Conservation (phyloP, 2,888 invertebrate species). For the Penaeus monodon region DNA sequence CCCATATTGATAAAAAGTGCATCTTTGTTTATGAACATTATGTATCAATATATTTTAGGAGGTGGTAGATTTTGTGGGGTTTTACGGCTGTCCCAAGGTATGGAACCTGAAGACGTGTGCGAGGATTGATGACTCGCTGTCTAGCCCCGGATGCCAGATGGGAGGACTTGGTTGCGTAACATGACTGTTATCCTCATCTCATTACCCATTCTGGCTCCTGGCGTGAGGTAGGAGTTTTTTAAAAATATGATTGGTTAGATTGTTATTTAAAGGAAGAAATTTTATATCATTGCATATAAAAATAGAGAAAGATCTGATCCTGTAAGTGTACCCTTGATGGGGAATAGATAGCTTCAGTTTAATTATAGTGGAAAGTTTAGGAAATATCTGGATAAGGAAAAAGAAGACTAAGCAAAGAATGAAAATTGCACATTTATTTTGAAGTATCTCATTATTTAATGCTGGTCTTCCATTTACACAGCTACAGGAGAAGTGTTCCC, state of each 20-base stretch:
- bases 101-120: conserved; percentile 94
- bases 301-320: not conserved
- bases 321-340: too few species aligned
- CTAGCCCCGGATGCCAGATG: conserved; percentile 97
- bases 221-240: conserved; percentile 51
- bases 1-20: not conserved
- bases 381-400: too few species aligned
- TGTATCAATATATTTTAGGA: conserved; percentile 73
- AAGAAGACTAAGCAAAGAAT: too few species aligned
- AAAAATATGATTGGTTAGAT: not conserved
- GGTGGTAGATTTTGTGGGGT: conserved; percentile 90
- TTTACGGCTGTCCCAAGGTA: conserved; percentile 82
- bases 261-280: not conserved
- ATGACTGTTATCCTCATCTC: conserved; percentile 95
- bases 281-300: too few species aligned
- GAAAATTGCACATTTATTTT: too few species aligned
- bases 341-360: too few species aligned
- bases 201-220: conserved; percentile 74
- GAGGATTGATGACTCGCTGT: conserved; percentile 95
- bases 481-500: conserved; percentile 56
- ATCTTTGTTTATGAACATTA: not conserved
- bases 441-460: not conserved
- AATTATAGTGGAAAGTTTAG: too few species aligned
- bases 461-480: not conserved
- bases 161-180: conserved; percentile 97